phyloP scores from a whole-genome alignment of 2,888 invertebrate genomes.

The Volucella inanis region DNA sequence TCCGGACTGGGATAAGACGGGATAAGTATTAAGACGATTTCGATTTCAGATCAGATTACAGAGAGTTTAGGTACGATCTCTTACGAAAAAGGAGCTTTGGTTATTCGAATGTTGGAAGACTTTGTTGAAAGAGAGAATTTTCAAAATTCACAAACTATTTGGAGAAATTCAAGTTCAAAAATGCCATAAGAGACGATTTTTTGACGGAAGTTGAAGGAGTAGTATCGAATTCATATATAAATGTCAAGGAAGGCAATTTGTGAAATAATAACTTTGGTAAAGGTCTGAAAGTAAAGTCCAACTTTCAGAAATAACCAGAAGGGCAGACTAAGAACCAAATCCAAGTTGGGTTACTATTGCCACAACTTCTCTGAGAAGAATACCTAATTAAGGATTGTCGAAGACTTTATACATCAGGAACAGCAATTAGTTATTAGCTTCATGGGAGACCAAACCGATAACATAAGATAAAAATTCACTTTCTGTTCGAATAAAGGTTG shows the following conservation, averaged over 20 bases:
- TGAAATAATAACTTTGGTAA: no score
- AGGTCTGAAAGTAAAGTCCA: neutral
- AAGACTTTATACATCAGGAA: no score
- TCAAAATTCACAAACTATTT: constrained; percentile 89
- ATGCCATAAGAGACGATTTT: constrained; percentile 91
- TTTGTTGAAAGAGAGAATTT: constrained; percentile 89
- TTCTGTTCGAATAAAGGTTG: no score
- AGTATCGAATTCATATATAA: constrained; percentile 79
- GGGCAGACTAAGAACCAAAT: no score
- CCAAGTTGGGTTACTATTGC: no score
- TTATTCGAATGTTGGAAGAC: constrained; percentile 93
- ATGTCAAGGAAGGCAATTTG: constrained; percentile 79
- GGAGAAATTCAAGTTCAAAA: constrained; percentile 87
- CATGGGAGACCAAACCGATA: no score
- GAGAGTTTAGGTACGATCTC: constrained; percentile 95
- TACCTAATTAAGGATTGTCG: no score
- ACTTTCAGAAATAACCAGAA: neutral
- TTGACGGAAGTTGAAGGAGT: constrained; percentile 85
- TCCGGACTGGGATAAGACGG: constrained; percentile 91
- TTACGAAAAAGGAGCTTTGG: constrained; percentile 94
- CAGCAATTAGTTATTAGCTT: no score
- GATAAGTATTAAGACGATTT: constrained; percentile 91
- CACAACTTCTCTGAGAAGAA: no score
- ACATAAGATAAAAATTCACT: no score
- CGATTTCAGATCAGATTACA: constrained; percentile 93